Conservation (phyloP, 2,888 invertebrate species). For the Dascillus cervinus region DNA sequence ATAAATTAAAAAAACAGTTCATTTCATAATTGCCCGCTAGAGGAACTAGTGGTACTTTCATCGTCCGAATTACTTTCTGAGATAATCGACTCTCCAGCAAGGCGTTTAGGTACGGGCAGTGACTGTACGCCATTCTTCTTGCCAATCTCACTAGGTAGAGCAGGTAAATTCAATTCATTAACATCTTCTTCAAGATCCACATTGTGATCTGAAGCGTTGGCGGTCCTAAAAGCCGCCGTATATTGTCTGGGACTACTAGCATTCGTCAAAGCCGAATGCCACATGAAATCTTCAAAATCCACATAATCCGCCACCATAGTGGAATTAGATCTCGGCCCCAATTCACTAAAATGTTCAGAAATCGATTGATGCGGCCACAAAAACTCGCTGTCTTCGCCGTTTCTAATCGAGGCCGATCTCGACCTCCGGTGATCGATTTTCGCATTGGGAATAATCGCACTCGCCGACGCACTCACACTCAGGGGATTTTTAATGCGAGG, state of each 20-base stretch:
- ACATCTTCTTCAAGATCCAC: conserved; percentile 26
- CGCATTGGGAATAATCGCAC: conserved; percentile 38
- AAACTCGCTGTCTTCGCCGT: conserved; percentile 22
- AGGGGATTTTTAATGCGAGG: conserved; percentile 38
- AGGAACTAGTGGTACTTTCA: conserved; percentile 46
- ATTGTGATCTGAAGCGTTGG: conserved; percentile 10
- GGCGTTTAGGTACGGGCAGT: conserved; percentile 50
- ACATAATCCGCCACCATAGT: background rate
- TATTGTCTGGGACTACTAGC: too few relatives aligned
- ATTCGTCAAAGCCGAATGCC: background rate
- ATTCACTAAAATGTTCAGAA: too few relatives aligned
- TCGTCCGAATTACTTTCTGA: conserved; percentile 57
- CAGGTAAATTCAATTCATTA: conserved; percentile 32
- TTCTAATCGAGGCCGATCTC: conserved; percentile 37
- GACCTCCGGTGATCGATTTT: conserved; percentile 36
- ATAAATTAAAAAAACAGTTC: conserved; percentile 24
- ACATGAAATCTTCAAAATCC: background rate
- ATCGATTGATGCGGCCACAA: conserved; percentile 25
- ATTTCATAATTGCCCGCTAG: conserved; percentile 41
- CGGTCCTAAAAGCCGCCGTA: conserved; percentile 1
- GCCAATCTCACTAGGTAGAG: conserved; percentile 39
- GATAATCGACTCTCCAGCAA: conserved; percentile 62
- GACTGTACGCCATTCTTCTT: conserved; percentile 29
- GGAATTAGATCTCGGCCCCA: too few relatives aligned
- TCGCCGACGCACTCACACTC: conserved; percentile 48